These are phyloP conservation scores for Varecia variegata DNA, from an alignment of 2,797 vertebrate species.

Conservation along the genomic window DNA sequence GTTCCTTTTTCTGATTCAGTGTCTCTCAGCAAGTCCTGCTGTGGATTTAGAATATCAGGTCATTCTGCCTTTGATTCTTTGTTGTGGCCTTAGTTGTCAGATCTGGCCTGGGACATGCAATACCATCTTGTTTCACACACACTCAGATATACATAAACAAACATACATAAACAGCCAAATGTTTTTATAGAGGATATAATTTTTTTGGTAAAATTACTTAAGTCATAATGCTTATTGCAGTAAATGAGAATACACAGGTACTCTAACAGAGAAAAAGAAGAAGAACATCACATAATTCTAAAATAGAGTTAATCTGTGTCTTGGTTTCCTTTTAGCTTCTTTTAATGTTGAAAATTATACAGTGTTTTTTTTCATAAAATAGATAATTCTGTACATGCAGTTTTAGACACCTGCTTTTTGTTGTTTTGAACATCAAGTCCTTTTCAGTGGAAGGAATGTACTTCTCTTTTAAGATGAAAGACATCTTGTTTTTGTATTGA, in stretches of 20 bases:
- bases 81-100: neutral
- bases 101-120: neutral
- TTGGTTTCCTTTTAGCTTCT: neutral
- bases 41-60: neutral
- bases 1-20: neutral
- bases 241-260: neutral
- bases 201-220: neutral
- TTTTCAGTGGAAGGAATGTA: neutral
- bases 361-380: neutral
- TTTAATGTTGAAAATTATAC: neutral
- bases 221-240: neutral
- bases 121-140: neutral
- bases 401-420: neutral
- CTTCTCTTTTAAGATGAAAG: constrained; percentile 1
- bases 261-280: neutral
- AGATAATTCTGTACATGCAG: neutral
- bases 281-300: neutral
- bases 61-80: neutral
- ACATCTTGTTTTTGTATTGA: neutral
- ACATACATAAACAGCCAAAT: neutral
- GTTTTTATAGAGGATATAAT: neutral
- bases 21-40: neutral
- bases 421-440: neutral
- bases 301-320: neutral
- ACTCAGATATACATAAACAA: neutral